Evolutionary conservation across 2,797 vertebrate species (phyloP).

Genomic region (Lagorchestes hirsutus): DNA sequence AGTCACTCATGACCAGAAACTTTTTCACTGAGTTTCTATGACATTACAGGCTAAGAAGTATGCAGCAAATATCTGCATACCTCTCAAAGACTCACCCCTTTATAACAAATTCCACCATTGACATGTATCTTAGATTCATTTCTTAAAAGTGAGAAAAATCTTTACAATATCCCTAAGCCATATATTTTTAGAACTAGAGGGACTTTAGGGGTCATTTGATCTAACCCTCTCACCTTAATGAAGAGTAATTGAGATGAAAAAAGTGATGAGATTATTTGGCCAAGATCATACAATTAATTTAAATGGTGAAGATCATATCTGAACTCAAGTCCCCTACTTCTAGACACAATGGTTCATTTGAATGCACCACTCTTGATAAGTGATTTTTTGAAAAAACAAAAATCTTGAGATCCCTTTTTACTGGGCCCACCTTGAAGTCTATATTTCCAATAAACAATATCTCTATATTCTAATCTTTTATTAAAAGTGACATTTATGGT

Average conservation of each 20-base stretch:
- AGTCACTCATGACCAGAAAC: not conserved
- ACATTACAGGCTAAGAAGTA: not conserved
- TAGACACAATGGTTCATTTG: not conserved
- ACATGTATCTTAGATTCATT: not conserved
- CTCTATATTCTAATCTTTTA: not conserved
- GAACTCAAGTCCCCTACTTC: not conserved
- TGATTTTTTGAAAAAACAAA: not conserved
- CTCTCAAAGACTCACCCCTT: not conserved
- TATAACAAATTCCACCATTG: not conserved
- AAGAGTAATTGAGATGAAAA: not conserved
- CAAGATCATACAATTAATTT: not conserved
- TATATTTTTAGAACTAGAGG: not conserved
- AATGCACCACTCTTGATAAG: not conserved
- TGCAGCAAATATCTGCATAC: not conserved
- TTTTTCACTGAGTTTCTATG: not conserved
- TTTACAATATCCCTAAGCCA: not conserved
- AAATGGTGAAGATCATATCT: not conserved
- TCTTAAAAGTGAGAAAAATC: not conserved
- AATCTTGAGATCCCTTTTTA: not conserved
- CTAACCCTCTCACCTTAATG: not conserved
- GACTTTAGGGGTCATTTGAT: not conserved
- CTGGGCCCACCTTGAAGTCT: not conserved
- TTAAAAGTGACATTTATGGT: not conserved
- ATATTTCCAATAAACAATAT: not conserved
- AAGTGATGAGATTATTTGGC: not conserved